Evolutionary conservation across 2,797 vertebrate genomes (phyloP).

Genomic region (Holocentrus rufus): DNA sequence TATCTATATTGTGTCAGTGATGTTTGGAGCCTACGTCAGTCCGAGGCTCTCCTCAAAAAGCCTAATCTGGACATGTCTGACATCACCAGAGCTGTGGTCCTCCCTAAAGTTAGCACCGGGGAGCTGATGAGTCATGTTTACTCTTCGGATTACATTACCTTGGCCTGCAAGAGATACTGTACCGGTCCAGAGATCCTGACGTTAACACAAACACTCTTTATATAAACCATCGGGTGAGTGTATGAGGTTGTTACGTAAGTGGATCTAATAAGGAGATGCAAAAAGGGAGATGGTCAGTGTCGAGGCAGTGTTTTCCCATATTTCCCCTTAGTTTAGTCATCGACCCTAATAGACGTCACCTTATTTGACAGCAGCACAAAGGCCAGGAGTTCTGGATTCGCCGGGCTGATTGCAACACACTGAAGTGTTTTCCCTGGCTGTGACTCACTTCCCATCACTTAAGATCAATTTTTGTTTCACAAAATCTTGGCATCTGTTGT

Average conservation of each 20-base stretch:
- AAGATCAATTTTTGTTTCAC: no score
- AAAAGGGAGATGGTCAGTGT: not conserved
- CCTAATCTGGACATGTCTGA: slow-evolving; percentile 53
- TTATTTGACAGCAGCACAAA: not conserved
- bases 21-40: slow-evolving; percentile 20
- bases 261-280: not conserved
- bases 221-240: slow-evolving; percentile 40
- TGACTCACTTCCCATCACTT: no score
- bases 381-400: not conserved
- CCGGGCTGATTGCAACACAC: not conserved
- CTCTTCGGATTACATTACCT: slow-evolving; percentile 30
- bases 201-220: slow-evolving; percentile 35
- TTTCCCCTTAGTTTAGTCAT: not conserved
- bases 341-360: not conserved
- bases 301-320: not conserved
- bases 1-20: slow-evolving; percentile 19
- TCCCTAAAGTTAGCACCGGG: slow-evolving; percentile 24
- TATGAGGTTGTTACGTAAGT: slow-evolving; percentile 37
- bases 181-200: slow-evolving; percentile 13
- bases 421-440: no score
- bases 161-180: not conserved
- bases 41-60: slow-evolving; percentile 33
- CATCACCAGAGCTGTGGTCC: slow-evolving; percentile 43
- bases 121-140: slow-evolving; percentile 68
- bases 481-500: not conserved